A percentile compares a stretch with the other conserved stretches of the same genome.
phyloP scores from a whole-genome alignment of 2,888 invertebrate genomes.

The Patella depressa region DNA sequence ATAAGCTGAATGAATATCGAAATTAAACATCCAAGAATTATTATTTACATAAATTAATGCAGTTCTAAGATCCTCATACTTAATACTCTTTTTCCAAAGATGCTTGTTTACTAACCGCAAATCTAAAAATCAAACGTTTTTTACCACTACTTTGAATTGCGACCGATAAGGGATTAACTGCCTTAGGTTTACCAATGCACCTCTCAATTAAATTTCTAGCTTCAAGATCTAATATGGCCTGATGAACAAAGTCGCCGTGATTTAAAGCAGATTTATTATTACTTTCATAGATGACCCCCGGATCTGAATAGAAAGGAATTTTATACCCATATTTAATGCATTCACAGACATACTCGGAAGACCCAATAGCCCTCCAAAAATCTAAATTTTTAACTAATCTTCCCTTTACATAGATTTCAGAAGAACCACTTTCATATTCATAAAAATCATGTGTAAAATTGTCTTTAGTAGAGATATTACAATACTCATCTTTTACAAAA shows the following conservation, averaged over 20 bases:
- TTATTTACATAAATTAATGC: no score
- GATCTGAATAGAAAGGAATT: not conserved
- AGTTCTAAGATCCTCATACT: no score
- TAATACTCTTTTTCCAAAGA: no score
- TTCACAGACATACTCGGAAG: not conserved
- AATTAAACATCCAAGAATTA: no score
- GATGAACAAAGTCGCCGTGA: not conserved
- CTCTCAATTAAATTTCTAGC: not conserved
- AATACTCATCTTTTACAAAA: slow-evolving; percentile 1
- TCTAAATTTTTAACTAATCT: not conserved
- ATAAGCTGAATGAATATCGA: not conserved
- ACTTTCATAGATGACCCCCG: not conserved
- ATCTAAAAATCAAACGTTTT: no score
- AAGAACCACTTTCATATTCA: not conserved
- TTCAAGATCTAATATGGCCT: not conserved
- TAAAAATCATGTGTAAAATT: not conserved
- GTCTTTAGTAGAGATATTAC: not conserved
- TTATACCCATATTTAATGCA: not conserved
- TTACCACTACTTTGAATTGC: no score
- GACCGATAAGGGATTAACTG: not conserved
- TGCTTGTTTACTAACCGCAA: no score
- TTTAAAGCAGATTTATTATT: not conserved
- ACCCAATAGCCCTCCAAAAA: not conserved
- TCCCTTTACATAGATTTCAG: not conserved
- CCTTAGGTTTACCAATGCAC: not conserved